These are phyloP conservation scores for Lithophane semibrunnea DNA, from an alignment of 2,888 invertebrate genomes.

Conservation along the genomic window DNA sequence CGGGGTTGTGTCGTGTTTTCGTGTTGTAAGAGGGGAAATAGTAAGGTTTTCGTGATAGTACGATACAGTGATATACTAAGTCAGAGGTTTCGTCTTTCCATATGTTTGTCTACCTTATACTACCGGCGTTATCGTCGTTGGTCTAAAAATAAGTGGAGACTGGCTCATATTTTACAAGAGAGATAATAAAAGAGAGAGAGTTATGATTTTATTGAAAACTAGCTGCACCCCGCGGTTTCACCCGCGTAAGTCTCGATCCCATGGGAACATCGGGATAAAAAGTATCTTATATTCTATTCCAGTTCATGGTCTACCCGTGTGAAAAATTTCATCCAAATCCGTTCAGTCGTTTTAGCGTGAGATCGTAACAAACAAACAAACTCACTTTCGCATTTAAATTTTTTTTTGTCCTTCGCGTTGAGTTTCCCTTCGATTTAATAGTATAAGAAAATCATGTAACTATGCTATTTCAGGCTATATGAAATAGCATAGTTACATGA, in stretches of 20 bases:
- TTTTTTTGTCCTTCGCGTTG: not conserved
- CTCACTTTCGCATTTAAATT: too few species aligned
- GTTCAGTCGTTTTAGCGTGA: too few species aligned
- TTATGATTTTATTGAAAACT: not conserved
- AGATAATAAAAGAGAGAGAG: not conserved
- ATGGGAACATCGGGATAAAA: too few species aligned
- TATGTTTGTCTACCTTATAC: not conserved
- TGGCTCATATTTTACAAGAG: not conserved
- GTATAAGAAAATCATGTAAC: not conserved
- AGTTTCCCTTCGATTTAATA: not conserved
- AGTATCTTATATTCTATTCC: too few species aligned
- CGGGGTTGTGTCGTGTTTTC: conserved; percentile 5
- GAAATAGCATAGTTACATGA: too few species aligned
- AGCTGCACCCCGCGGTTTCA: too few species aligned
- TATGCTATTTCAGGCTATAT: not conserved
- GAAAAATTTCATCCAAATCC: too few species aligned
- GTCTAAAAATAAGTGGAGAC: not conserved
- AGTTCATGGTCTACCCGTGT: too few species aligned
- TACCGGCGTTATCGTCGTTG: not conserved
- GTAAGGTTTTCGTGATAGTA: not conserved
- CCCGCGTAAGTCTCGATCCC: too few species aligned
- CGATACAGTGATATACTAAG: not conserved
- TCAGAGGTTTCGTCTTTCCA: not conserved
- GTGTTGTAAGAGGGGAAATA: not conserved
- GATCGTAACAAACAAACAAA: too few species aligned